Percentiles rank a stretch among this genome's conserved stretches.
Conservation (phyloP, 2,113 vertebrate species). For the Andinoacara biseriatus region DNA sequence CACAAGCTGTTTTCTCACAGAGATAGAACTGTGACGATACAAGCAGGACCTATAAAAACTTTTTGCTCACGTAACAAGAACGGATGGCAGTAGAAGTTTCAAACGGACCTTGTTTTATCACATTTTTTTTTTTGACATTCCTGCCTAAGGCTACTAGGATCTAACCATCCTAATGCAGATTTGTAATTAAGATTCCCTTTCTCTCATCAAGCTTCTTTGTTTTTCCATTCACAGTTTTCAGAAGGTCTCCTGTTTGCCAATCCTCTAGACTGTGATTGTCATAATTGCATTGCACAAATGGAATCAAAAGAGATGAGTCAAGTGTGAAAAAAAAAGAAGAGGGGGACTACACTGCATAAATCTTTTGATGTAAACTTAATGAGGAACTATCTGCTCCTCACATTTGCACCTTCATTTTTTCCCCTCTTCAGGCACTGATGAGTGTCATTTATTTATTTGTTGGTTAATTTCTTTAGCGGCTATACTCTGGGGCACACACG, state of each 20-base stretch:
- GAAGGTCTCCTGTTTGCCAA: conserved; percentile 59
- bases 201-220: conserved; percentile 74
- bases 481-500: conserved; percentile 68
- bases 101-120: conserved; percentile 61
- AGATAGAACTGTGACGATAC: conserved; percentile 65
- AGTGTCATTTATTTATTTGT: conserved; percentile 78
- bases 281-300: conserved; percentile 69
- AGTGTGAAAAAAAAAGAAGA: conserved; percentile 6
- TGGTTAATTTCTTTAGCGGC: conserved; percentile 76
- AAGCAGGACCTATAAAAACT: conserved; percentile 64
- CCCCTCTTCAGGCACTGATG: conserved; percentile 61
- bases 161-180: conserved; percentile 65
- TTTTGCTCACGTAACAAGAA: conserved; percentile 64
- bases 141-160: conserved; percentile 59
- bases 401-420: conserved; percentile 47
- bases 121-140: conserved; percentile 47
- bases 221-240: conserved; percentile 56
- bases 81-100: conserved; percentile 63
- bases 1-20: conserved; percentile 71
- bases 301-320: conserved; percentile 60
- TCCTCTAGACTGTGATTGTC: conserved; percentile 71
- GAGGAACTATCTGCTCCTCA: conserved; percentile 52
- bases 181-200: conserved; percentile 78
- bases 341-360: conserved; percentile 23
- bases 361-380: conserved; percentile 57